Conservation (phyloP, 2,113 vertebrate genomes). For the Nicator chloris region DNA sequence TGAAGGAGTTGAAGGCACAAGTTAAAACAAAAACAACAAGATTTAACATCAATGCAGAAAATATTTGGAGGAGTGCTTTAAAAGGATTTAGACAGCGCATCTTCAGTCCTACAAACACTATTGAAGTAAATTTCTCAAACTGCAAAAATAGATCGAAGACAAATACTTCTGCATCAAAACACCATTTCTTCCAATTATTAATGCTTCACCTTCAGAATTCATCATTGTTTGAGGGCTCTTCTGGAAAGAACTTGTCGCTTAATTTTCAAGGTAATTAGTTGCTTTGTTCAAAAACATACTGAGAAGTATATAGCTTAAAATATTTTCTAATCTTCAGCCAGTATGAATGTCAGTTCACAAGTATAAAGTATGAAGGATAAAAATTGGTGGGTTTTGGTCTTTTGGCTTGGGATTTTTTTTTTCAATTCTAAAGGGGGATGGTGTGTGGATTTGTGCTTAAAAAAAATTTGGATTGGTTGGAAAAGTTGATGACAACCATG, state of each 20-base stretch:
- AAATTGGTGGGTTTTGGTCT: too few relatives aligned
- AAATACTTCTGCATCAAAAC: conserved; percentile 57
- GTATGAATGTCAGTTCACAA: not conserved
- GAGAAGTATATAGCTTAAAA: not conserved
- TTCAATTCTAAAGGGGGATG: not conserved
- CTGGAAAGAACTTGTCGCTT: conserved; percentile 75
- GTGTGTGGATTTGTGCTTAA: not conserved
- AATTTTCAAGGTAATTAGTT: conserved; percentile 76
- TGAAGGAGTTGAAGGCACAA: conserved; percentile 77
- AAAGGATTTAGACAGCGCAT: conserved; percentile 74
- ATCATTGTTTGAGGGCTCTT: conserved; percentile 75
- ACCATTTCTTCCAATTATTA: conserved; percentile 72
- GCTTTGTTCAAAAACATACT: not conserved
- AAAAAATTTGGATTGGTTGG: not conserved
- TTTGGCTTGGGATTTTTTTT: too few relatives aligned
- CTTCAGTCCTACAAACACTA: conserved; percentile 78
- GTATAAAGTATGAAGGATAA: not conserved
- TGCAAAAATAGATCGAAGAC: conserved; percentile 28
- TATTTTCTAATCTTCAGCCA: not conserved
- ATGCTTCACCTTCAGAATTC: conserved; percentile 75
- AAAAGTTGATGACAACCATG: not conserved
- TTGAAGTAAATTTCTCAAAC: conserved; percentile 78
- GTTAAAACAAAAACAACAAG: conserved; percentile 68
- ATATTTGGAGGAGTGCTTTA: conserved; percentile 79
- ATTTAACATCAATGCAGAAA: conserved; percentile 74